Conservation (phyloP, 1,140 invertebrate species). For the Zaprionus taronus region DNA sequence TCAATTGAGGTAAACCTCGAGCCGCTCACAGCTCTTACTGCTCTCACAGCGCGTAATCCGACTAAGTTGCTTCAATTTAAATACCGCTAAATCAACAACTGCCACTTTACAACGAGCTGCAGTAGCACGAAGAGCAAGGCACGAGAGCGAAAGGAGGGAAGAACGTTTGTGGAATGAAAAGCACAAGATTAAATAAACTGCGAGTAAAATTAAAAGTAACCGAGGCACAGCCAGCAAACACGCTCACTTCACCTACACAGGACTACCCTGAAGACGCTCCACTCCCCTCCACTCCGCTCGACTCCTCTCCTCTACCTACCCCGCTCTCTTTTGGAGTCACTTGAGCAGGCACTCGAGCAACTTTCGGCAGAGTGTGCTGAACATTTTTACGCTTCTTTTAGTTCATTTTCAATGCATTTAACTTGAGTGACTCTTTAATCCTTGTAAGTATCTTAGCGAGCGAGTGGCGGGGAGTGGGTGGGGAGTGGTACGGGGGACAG, state of each 20-base stretch:
- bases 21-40: conserved; percentile 30
- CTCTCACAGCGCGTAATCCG: conserved; percentile 63
- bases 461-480: conserved; percentile 20
- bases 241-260: conserved; percentile 29
- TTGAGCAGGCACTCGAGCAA: conserved; percentile 44
- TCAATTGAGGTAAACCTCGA: conserved; percentile 56
- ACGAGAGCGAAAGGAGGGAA: conserved; percentile 14
- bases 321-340: background rate
- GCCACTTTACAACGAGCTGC: conserved; percentile 62
- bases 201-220: conserved; percentile 80
- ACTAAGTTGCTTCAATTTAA: conserved; percentile 82
- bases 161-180: conserved; percentile 43
- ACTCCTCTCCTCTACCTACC: background rate
- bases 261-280: conserved; percentile 36
- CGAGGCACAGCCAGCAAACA: conserved; percentile 47
- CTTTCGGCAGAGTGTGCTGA: conserved; percentile 68
- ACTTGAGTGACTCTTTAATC: conserved; percentile 84
- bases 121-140: background rate
- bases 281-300: background rate
- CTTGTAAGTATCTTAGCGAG: conserved; percentile 80
- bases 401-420: conserved; percentile 84
- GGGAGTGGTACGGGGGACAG: background rate
- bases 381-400: conserved; percentile 83
- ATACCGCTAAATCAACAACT: conserved; percentile 84
- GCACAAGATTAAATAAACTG: conserved; percentile 79